These are phyloP conservation scores for Silurus asotus DNA, from an alignment of 2,113 vertebrate genomes.

Conservation along the genomic window DNA sequence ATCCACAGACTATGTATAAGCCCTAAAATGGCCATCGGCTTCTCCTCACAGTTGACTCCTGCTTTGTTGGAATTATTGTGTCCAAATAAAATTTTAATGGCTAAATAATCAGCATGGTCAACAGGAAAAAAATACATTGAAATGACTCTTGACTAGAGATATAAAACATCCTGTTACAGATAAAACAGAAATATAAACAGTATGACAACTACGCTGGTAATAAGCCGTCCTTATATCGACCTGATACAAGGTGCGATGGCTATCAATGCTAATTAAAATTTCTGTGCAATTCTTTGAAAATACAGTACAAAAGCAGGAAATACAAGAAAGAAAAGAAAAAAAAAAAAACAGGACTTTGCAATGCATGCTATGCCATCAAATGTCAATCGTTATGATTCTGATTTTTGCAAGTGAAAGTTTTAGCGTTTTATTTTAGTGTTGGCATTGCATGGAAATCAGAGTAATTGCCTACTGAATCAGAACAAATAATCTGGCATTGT, in stretches of 20 bases:
- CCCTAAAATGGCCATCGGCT: constrained; percentile 12
- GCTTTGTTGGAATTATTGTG: constrained; percentile 10
- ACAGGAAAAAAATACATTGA: background rate
- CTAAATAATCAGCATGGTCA: constrained; percentile 12
- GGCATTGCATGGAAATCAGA: background rate
- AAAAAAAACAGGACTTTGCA: background rate
- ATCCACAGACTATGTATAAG: constrained; percentile 3
- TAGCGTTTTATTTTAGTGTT: background rate
- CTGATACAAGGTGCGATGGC: too few relatives aligned
- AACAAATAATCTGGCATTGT: background rate
- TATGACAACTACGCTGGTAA: background rate
- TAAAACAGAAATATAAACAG: constrained; percentile 18
- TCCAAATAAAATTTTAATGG: constrained; percentile 6
- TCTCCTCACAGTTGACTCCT: background rate
- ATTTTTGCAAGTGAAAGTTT: background rate
- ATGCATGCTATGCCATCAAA: background rate
- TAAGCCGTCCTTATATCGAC: background rate
- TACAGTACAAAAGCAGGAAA: background rate
- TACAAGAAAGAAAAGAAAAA: too few relatives aligned
- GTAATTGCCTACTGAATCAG: background rate
- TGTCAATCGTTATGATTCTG: background rate
- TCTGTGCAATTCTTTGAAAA: background rate
- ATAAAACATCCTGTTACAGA: background rate
- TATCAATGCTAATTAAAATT: background rate
- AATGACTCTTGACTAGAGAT: background rate